Conservation (phyloP, 2,888 invertebrate species). For the Schizaphis graminum region DNA sequence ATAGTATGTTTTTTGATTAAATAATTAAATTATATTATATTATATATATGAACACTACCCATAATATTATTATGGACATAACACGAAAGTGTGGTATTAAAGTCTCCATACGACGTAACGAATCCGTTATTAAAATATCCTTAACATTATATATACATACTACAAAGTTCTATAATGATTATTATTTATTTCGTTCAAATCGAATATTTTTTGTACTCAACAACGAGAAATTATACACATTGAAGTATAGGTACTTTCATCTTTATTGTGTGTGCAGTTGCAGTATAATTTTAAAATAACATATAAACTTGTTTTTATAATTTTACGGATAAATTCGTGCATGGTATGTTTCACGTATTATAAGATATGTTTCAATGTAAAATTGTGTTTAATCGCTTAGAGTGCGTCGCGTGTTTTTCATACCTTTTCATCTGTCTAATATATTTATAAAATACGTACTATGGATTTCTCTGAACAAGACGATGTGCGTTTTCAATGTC, state of each 20-base stretch:
- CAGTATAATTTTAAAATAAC: not conserved
- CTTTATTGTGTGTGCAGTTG: not conserved
- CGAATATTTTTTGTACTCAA: not conserved
- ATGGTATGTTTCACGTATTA: not conserved
- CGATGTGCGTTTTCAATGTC: not conserved
- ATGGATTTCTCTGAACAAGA: not conserved
- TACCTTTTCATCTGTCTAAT: not conserved
- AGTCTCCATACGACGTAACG: not conserved
- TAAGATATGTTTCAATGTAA: not conserved
- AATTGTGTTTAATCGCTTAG: not conserved
- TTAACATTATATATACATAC: not conserved
- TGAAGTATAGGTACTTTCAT: not conserved
- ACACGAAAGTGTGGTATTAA: not conserved
- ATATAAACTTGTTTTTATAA: not conserved
- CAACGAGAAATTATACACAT: not conserved
- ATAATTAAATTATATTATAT: too few species aligned
- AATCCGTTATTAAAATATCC: not conserved
- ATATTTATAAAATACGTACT: not conserved
- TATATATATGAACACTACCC: too few species aligned
- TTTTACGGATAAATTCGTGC: not conserved
- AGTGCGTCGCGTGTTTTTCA: not conserved
- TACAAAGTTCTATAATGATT: not conserved
- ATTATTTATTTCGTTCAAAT: not conserved
- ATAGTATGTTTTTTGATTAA: too few species aligned
- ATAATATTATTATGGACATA: not conserved